Evolutionary conservation across 2,888 invertebrate genomes (phyloP).

Genomic region (Candidula unifasciata): DNA sequence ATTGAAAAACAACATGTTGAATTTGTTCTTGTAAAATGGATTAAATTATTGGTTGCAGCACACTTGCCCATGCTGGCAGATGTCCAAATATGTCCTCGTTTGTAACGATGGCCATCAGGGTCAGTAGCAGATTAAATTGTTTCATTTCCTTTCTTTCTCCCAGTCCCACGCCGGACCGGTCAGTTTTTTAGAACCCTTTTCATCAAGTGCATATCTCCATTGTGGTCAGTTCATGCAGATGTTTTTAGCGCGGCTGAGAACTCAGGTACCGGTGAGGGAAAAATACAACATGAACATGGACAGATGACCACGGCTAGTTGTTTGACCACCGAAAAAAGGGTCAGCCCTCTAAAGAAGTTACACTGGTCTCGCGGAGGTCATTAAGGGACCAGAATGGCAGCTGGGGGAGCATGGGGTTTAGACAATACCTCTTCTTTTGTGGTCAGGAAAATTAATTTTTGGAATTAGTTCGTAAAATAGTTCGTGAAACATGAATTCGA

Average conservation of each 20-base stretch:
- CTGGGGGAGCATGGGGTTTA: constrained; percentile 15
- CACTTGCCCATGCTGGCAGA: constrained; percentile 4
- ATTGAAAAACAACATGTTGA: too few relatives aligned
- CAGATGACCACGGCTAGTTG: constrained; percentile 45
- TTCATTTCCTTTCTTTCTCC: not conserved
- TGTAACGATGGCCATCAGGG: not conserved
- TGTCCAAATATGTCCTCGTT: constrained; percentile 28
- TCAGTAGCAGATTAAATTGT: not conserved
- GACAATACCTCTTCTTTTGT: not conserved
- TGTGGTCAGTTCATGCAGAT: constrained; percentile 45
- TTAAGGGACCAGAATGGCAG: constrained; percentile 16
- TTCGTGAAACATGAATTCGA: not conserved
- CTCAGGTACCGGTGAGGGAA: constrained; percentile 29
- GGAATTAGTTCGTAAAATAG: constrained; percentile 19
- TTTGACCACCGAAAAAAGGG: constrained; percentile 33
- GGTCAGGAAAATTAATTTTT: constrained; percentile 32
- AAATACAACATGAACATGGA: constrained; percentile 43
- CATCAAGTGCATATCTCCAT: constrained; percentile 21
- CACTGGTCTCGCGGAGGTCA: constrained; percentile 10
- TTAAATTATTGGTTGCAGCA: too few relatives aligned
- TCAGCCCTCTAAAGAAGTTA: constrained; percentile 16
- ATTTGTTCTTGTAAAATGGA: too few relatives aligned
- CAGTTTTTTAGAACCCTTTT: constrained; percentile 12
- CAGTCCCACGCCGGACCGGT: constrained; percentile 9
- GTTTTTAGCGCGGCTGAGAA: constrained; percentile 18